Percentiles rank a stretch among this genome's conserved stretches.
Evolutionary conservation across 2,888 invertebrate species (phyloP).

Genomic region (Nomada ferruginata): DNA sequence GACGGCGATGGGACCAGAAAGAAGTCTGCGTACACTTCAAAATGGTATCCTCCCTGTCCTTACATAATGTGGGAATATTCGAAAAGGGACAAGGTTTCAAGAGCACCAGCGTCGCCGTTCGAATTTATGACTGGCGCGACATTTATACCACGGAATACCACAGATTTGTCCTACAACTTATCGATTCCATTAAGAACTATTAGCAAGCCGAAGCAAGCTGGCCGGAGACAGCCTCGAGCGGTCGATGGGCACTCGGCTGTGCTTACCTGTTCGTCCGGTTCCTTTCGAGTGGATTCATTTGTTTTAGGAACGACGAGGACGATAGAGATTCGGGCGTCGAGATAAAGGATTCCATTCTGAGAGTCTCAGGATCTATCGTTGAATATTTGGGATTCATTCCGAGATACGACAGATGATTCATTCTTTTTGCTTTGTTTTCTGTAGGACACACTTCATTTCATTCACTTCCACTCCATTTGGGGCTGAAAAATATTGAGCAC

Average conservation of each 20-base stretch:
- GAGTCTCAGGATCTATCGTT: slow-evolving; percentile 36
- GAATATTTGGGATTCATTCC: slow-evolving; percentile 60
- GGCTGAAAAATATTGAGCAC: no score
- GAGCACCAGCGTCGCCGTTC: neutral
- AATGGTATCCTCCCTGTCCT: slow-evolving; percentile 25
- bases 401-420: slow-evolving; percentile 8
- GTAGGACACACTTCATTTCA: neutral
- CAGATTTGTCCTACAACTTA: slow-evolving; percentile 77
- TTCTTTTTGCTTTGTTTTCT: neutral
- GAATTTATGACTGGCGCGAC: slow-evolving; percentile 69
- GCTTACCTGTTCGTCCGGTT: slow-evolving; percentile 54
- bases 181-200: slow-evolving; percentile 80
- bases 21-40: neutral
- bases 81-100: neutral
- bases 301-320: slow-evolving; percentile 64
- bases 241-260: slow-evolving; percentile 25
- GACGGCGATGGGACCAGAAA: neutral
- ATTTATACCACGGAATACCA: slow-evolving; percentile 63
- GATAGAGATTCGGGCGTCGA: slow-evolving; percentile 59
- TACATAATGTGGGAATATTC: slow-evolving; percentile 44
- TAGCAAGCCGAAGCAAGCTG: slow-evolving; percentile 59
- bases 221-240: neutral
- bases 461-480: neutral
- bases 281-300: slow-evolving; percentile 71
- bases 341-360: slow-evolving; percentile 70